Evolutionary conservation across 2,888 invertebrate genomes (phyloP).

Genomic region (Candidula unifasciata): DNA sequence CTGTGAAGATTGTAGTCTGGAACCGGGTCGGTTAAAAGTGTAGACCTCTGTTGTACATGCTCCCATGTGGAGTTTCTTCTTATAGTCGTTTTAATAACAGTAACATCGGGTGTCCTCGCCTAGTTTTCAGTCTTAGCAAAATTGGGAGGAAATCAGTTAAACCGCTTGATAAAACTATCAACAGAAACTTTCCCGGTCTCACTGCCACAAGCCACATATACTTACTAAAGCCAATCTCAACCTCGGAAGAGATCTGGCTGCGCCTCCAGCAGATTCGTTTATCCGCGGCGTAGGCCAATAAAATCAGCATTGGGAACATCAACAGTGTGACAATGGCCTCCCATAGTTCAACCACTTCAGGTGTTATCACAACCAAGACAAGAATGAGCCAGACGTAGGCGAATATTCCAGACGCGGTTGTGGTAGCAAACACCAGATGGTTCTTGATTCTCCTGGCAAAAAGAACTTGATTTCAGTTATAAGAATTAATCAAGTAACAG

Average conservation of each 20-base stretch:
- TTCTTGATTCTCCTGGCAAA: slow-evolving; percentile 75
- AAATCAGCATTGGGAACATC: slow-evolving; percentile 81
- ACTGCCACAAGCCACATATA: not conserved
- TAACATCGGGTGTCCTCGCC: too few species aligned
- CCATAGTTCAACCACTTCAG: slow-evolving; percentile 80
- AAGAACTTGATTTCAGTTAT: not conserved
- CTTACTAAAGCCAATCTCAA: slow-evolving; percentile 71
- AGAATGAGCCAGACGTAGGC: slow-evolving; percentile 82
- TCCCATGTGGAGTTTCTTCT: too few species aligned
- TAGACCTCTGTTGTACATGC: too few species aligned
- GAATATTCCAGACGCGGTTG: slow-evolving; percentile 79
- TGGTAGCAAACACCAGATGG: slow-evolving; percentile 78
- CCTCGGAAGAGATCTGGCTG: slow-evolving; percentile 64
- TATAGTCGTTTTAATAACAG: too few species aligned
- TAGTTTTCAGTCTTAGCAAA: too few species aligned
- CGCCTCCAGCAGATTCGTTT: slow-evolving; percentile 70
- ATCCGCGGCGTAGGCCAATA: slow-evolving; percentile 81
- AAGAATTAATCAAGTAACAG: too few species aligned
- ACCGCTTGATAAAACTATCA: too few species aligned
- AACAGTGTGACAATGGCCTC: slow-evolving; percentile 82
- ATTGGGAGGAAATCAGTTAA: too few species aligned
- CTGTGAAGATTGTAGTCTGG: too few species aligned
- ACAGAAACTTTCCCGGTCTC: too few species aligned
- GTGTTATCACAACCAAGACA: slow-evolving; percentile 78
- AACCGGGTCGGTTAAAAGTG: too few species aligned